These are phyloP conservation scores for Heteromurus nitidus DNA, from an alignment of 2,888 invertebrate species.

Conservation along the genomic window DNA sequence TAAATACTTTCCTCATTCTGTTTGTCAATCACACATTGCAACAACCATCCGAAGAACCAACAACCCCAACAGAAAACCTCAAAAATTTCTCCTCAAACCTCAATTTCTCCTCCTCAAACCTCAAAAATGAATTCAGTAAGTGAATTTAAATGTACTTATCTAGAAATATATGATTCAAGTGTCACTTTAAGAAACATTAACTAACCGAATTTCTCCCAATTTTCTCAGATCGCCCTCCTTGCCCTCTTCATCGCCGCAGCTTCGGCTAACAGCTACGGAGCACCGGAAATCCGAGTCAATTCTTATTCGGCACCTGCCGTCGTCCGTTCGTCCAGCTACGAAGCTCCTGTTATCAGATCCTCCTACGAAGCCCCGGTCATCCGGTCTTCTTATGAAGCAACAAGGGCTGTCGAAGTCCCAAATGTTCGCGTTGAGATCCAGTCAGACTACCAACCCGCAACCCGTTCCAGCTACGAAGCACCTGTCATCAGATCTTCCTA, in stretches of 20 bases:
- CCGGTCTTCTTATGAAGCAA: neutral
- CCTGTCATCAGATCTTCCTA: slow-evolving; percentile 8
- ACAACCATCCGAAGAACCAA: neutral
- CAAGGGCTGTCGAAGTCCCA: slow-evolving; percentile 13
- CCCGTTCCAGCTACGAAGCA: slow-evolving; percentile 28
- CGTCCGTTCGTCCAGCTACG: slow-evolving; percentile 27
- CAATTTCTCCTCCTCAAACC: neutral
- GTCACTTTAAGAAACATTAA: neutral
- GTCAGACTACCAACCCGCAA: neutral
- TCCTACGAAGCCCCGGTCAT: slow-evolving; percentile 36
- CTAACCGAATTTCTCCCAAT: too few relatives aligned
- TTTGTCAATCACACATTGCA: neutral
- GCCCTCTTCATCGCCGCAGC: slow-evolving; percentile 2
- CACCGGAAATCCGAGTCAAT: slow-evolving; percentile 16
- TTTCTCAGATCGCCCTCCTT: slow-evolving; percentile 11
- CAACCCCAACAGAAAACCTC: neutral
- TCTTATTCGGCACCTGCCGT: slow-evolving; percentile 1
- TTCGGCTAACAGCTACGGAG: slow-evolving; percentile 12
- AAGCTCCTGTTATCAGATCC: slow-evolving; percentile 29
- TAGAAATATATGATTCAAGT: neutral
- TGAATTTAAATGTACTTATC: neutral
- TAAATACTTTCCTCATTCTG: neutral
- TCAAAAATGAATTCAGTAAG: slow-evolving; percentile 34
- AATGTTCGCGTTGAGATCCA: slow-evolving; percentile 14
- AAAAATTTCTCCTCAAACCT: neutral